Evolutionary conservation across 2,797 vertebrate species (phyloP).

Genomic region (Chrysocyon brachyurus): DNA sequence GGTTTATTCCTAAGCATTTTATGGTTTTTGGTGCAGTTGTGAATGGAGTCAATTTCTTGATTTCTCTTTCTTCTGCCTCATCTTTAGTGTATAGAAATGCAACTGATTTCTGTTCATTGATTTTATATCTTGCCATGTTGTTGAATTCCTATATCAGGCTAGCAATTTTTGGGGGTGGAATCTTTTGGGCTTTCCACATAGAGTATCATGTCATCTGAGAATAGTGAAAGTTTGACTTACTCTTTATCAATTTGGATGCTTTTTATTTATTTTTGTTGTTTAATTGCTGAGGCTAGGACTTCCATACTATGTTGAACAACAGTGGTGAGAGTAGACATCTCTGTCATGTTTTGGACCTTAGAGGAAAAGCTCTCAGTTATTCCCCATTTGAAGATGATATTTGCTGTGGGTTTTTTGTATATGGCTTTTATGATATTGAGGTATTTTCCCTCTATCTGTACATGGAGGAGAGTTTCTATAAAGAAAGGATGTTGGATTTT

Average conservation of each 20-base stretch:
- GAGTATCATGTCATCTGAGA: too few species aligned
- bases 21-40: too few species aligned
- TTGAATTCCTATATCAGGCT: neutral
- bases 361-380: neutral
- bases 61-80: neutral
- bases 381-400: neutral
- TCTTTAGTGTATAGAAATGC: neutral
- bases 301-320: neutral
- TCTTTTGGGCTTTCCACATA: too few species aligned
- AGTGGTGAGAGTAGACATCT: neutral
- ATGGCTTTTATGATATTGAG: neutral
- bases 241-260: neutral
- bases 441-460: neutral
- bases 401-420: neutral
- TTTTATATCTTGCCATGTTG: neutral
- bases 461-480: neutral
- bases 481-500: neutral
- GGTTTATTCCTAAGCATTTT: neutral
- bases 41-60: neutral
- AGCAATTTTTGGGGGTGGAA: neutral
- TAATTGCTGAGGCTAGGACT: neutral
- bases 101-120: neutral
- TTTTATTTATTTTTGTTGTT: neutral
- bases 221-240: too few species aligned
- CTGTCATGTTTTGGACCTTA: neutral